Conservation (phyloP, 2,113 vertebrate species). For the Thymallus thymallus region DNA sequence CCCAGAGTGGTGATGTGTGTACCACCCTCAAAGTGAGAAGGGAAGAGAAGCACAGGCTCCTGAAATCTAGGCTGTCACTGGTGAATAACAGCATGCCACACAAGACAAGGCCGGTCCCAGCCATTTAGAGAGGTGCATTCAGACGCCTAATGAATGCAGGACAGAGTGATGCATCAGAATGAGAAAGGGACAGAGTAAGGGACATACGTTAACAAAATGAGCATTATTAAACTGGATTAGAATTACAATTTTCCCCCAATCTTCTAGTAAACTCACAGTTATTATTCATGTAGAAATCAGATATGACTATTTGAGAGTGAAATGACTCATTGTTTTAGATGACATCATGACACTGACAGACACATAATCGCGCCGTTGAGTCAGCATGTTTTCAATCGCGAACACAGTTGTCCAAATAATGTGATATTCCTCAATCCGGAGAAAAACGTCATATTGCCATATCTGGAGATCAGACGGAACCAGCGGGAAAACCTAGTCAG, state of each 20-base stretch:
- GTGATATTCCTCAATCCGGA: constrained; percentile 9
- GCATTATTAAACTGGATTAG: no score
- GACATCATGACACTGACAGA: not conserved
- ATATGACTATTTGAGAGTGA: not conserved
- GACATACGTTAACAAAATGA: constrained; percentile 7
- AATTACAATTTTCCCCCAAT: no score
- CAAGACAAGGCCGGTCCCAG: constrained; percentile 47
- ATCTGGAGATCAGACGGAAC: constrained; percentile 35
- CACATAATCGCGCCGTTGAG: not conserved
- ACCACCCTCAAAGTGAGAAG: constrained; percentile 69
- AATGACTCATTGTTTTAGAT: not conserved
- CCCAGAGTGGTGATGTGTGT: constrained; percentile 57
- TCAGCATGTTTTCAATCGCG: constrained; percentile 12
- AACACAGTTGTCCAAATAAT: constrained; percentile 19
- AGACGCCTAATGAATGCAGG: constrained; percentile 19
- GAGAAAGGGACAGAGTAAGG: constrained; percentile 14
- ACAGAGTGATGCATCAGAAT: not conserved
- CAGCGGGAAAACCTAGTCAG: not conserved
- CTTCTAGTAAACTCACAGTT: not conserved
- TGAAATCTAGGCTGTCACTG: constrained; percentile 68
- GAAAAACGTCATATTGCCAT: constrained; percentile 16
- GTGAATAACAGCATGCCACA: constrained; percentile 55
- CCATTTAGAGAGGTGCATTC: constrained; percentile 34
- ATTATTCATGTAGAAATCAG: not conserved
- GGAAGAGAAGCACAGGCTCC: constrained; percentile 57